Conservation (phyloP, 1,140 invertebrate species). For the Pseudomyrmex sp. region DNA sequence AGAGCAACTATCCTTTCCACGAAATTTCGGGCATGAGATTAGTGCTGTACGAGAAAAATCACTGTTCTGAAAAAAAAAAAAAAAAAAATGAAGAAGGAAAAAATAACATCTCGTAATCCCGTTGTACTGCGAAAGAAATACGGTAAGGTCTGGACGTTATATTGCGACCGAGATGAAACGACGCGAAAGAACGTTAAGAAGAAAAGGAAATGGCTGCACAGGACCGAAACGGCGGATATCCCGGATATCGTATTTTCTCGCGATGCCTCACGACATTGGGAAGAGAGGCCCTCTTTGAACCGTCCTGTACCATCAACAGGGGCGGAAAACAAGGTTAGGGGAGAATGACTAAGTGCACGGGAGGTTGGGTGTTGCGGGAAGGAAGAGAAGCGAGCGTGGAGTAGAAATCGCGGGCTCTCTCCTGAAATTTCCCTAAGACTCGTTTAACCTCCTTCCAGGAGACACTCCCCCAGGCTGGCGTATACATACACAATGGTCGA, state of each 20-base stretch:
- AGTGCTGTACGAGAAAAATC: background rate
- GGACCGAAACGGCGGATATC: conserved; percentile 44
- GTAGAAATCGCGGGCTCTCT: conserved; percentile 51
- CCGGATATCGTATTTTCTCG: conserved; percentile 71
- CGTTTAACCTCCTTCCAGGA: conserved; percentile 66
- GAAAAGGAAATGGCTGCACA: conserved; percentile 46
- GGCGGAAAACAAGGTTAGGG: conserved; percentile 69
- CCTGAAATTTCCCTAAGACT: conserved; percentile 73
- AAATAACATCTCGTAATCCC: conserved; percentile 22
- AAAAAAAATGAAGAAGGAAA: background rate
- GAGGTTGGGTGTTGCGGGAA: conserved; percentile 40
- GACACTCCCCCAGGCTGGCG: no score
- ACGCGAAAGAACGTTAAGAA: conserved; percentile 29
- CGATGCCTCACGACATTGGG: conserved; percentile 35
- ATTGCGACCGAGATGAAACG: conserved; percentile 63
- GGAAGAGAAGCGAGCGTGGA: conserved; percentile 18
- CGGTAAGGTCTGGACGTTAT: conserved; percentile 27
- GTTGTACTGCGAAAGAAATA: conserved; percentile 21
- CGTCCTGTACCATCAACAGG: conserved; percentile 54
- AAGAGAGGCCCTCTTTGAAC: conserved; percentile 33
- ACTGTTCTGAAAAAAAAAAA: conserved; percentile 20
- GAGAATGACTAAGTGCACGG: conserved; percentile 71
- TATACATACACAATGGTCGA: background rate
- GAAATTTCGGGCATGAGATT: background rate
- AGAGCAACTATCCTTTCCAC: background rate